Evolutionary conservation across 2,888 invertebrate genomes (phyloP), one percentile per base, ranked within the genome.

Genomic region (Gasteruption jaculator): DNA sequence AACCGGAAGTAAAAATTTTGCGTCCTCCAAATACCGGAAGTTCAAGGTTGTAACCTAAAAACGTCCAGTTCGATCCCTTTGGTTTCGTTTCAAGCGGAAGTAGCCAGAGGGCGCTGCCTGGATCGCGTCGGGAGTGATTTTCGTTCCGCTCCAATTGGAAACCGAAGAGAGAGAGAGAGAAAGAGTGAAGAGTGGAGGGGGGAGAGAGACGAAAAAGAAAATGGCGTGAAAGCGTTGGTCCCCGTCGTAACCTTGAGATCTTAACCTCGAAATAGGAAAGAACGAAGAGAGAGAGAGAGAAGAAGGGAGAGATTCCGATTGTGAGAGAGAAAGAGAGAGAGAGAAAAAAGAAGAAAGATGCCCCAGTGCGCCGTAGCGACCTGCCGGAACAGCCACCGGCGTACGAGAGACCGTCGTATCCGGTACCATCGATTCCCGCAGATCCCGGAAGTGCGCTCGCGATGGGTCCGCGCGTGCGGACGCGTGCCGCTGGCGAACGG

Each of bases 341-440:
- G 25, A 25, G 40, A 29, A 31, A 32, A 32, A 29, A 31, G 44
- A 35, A 26, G 22, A 48, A 48, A 48, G 54, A 78, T 78, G 78
- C 77, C 78, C 60, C 78, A 78, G 72, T 78, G 78, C 65, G 77
- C 78, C 46, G 75, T 78, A 39, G 71, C 73, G 52, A 74, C 74
- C 54, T 78, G 78, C 65, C 74, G 74, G 55, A 78, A 76, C 57
- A 76, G 76, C 58, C 77, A 78, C 61, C 72, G 78, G 41, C 74
- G 75, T 53, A 77, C 77, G 35, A 74, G 74, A 49, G 76, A 76
- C 38, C 73, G 75, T 43, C 71, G 76, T 43, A 74, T 78, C 47
- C 73, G 76, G 41, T 78, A 78, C 66, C 78, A 78, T 63, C 75
- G 78, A 49, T 78, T 78, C 62, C 78, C 78, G 21, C 75, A 76